These are phyloP conservation scores for Prenolepis imparis DNA, from an alignment of 2,888 invertebrate species.

Conservation along the genomic window DNA sequence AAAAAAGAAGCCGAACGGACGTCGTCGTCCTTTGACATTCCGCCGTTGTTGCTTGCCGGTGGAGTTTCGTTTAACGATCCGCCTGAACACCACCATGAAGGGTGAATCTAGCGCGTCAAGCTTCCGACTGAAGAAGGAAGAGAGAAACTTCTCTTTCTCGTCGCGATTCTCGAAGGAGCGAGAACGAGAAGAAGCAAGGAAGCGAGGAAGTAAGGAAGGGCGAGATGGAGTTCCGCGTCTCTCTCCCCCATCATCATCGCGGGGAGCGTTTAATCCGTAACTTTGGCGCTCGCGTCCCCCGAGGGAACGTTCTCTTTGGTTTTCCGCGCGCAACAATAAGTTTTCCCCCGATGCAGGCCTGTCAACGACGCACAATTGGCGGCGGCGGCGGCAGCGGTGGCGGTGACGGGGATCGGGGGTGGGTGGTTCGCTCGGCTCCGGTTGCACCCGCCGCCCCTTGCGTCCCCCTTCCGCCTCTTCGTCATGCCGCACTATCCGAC, in stretches of 20 bases:
- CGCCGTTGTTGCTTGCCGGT: not conserved
- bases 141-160: not conserved
- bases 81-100: conserved; percentile 18
- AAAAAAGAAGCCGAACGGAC: conserved; percentile 1
- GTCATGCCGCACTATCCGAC: conserved; percentile 58
- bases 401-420: conserved; percentile 42
- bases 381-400: conserved; percentile 66
- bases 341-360: conserved; percentile 83
- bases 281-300: conserved; percentile 80
- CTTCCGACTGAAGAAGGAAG: conserved; percentile 18
- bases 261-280: conserved; percentile 82
- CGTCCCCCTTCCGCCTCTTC: conserved; percentile 55
- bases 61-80: conserved; percentile 35
- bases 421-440: conserved; percentile 54
- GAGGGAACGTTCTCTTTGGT: conserved; percentile 78
- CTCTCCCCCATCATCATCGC: conserved; percentile 67
- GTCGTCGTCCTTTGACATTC: conserved; percentile 43
- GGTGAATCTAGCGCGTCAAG: conserved; percentile 45
- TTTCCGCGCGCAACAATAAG: conserved; percentile 82
- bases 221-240: conserved; percentile 40
- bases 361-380: conserved; percentile 84
- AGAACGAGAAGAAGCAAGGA: conserved; percentile 63
- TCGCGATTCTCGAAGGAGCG: conserved; percentile 30
- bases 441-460: conserved; percentile 61
- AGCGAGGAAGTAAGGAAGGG: conserved; percentile 60